A percentile compares a stretch with the other conserved stretches of the same genome.
These are phyloP conservation scores for Telmatherina bonti DNA, from an alignment of 2,797 vertebrate species.

Conservation along the genomic window DNA sequence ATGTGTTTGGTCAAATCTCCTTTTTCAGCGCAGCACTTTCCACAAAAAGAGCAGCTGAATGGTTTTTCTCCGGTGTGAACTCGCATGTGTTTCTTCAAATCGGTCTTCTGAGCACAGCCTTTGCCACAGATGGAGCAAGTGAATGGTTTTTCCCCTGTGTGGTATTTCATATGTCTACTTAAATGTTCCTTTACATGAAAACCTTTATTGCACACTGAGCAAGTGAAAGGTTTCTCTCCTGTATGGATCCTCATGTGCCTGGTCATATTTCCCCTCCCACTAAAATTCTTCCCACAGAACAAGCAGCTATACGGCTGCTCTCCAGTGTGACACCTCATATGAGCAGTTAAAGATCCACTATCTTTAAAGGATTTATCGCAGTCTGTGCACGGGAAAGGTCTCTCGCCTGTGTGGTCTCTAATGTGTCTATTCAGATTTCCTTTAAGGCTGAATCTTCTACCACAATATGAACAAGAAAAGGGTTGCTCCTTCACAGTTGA, in stretches of 20 bases:
- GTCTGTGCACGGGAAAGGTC: slow-evolving; percentile 43
- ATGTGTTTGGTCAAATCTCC: slow-evolving; percentile 8
- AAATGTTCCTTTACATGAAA: slow-evolving; percentile 9
- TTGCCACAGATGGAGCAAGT: slow-evolving; percentile 26
- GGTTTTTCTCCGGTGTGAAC: too few relatives aligned
- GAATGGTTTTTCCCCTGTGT: too few relatives aligned
- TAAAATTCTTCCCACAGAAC: slow-evolving; percentile 52
- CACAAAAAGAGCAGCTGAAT: slow-evolving; percentile 11
- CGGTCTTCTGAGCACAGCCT: slow-evolving; percentile 1
- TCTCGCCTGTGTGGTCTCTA: too few relatives aligned
- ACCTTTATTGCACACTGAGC: slow-evolving; percentile 32
- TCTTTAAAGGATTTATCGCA: slow-evolving; percentile 62
- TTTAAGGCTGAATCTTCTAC: slow-evolving; percentile 53
- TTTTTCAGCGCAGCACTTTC: slow-evolving; percentile 1
- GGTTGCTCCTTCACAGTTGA: slow-evolving; percentile 25
- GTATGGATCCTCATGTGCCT: too few relatives aligned
- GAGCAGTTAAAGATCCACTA: slow-evolving; percentile 46
- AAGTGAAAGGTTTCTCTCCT: slow-evolving; percentile 41
- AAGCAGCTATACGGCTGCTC: slow-evolving; percentile 61
- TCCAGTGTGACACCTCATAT: slow-evolving; percentile 61
- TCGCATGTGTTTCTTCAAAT: slow-evolving; percentile 18
- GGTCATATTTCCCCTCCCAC: slow-evolving; percentile 52
- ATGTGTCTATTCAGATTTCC: slow-evolving; percentile 61
- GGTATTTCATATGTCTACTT: slow-evolving; percentile 36
- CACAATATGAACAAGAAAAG: slow-evolving; percentile 53